Conservation (phyloP, 2,113 vertebrate species). For the Oreotragus oreotragus region DNA sequence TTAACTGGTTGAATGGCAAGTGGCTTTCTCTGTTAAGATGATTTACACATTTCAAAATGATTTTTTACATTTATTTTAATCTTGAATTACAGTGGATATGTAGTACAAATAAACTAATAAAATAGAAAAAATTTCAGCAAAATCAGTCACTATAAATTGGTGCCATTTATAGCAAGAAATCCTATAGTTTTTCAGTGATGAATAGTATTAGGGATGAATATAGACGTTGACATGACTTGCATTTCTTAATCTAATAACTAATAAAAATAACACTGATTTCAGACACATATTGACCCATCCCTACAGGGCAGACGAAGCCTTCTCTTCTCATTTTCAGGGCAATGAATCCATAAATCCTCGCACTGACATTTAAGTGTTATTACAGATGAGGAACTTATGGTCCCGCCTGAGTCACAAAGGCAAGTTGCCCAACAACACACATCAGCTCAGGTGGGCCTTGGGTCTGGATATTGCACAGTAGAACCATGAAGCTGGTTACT, state of each 20-base stretch:
- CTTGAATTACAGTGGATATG: not conserved
- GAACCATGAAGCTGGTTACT: not conserved
- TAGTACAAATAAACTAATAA: not conserved
- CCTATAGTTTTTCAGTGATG: not conserved
- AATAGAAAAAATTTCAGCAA: not conserved
- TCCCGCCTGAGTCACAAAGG: not conserved
- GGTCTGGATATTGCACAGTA: not conserved
- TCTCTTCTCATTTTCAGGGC: fast-evolving
- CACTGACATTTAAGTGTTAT: fast-evolving
- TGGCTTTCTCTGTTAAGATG: not conserved
- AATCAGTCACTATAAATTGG: not conserved
- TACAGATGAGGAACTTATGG: not conserved
- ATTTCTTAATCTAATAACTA: not conserved
- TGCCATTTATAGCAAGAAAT: not conserved
- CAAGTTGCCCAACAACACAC: not conserved
- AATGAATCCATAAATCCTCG: no score
- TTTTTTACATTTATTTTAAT: not conserved
- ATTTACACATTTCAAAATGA: not conserved
- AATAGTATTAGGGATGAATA: not conserved
- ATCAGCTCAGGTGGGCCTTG: not conserved
- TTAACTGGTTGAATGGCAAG: not conserved
- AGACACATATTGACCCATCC: not conserved
- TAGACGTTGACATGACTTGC: not conserved
- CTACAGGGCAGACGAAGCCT: not conserved
- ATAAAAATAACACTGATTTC: not conserved